Percentiles rank a stretch among this genome's conserved stretches.
Evolutionary conservation across 64 coral and sea anemone species (phyloP).

Genomic region (Stylophora pistillata): DNA sequence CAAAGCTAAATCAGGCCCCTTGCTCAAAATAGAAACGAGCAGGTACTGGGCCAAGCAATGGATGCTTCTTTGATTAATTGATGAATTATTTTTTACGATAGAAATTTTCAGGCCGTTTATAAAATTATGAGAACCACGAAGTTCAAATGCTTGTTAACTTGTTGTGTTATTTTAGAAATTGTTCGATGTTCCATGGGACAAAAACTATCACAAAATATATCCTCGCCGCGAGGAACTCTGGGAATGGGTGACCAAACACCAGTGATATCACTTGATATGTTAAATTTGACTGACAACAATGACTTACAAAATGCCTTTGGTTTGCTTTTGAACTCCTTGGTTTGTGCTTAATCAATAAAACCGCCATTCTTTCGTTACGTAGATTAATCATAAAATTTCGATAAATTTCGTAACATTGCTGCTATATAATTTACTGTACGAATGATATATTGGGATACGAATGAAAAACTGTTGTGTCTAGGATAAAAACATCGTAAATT

Average conservation of each 20-base stretch:
- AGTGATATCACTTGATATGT: neutral
- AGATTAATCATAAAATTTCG: neutral
- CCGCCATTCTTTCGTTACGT: neutral
- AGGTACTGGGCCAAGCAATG: neutral
- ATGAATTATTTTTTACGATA: too few relatives aligned
- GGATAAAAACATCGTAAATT: neutral
- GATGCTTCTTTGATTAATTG: too few relatives aligned
- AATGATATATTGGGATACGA: slow-evolving; percentile 18
- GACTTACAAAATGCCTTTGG: neutral
- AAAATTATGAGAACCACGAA: too few relatives aligned
- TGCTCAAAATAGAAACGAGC: neutral
- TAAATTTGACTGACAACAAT: neutral
- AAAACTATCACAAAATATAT: too few relatives aligned
- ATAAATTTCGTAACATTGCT: neutral
- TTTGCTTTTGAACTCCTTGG: neutral
- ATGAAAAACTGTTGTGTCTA: neutral
- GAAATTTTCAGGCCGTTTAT: too few relatives aligned
- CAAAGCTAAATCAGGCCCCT: neutral
- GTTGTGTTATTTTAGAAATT: too few relatives aligned
- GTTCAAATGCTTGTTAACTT: too few relatives aligned
- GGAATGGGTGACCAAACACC: too few relatives aligned
- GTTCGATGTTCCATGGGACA: too few relatives aligned
- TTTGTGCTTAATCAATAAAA: slow-evolving; percentile 7
- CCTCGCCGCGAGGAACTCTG: too few relatives aligned
- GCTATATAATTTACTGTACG: neutral